Base-by-base conservation (phyloP, 2,888 invertebrate genomes). In the Campaea margaritaria region DNA sequence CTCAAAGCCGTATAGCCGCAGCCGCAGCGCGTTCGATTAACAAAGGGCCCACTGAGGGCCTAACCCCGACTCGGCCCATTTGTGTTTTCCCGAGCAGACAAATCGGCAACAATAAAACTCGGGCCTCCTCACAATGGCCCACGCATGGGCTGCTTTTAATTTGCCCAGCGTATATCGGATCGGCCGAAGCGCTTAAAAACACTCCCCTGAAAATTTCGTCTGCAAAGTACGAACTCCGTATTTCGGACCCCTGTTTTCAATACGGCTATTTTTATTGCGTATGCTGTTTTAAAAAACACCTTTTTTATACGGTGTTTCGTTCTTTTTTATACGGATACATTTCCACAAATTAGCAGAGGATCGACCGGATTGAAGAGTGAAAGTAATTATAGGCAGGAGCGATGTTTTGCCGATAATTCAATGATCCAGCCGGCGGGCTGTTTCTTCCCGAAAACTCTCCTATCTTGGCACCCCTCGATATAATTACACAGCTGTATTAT, bases 101-200 rank as follows among this genome's bases (percentile, higher is more conserved):
- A 87, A 91, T 89, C 89, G 89, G 84, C 79, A 87, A 91, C 91
- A 91, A 91, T 91, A 87, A 89, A 88, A 79, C 60, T 61, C 82
- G 84, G 78, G 76, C 75, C 82, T 81, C 76, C 82, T 78, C 83
- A 89, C 91, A 89, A 89, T 87, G 81, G 81, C 72, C 79, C 77
- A 85, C 89, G 91, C 91, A 88, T 89, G 85, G 88, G 77, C 87
- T 87, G 86, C 80, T 92, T 91, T 91, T 92, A 91, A 92, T 92
- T 91, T 91, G 82, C 86, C 87, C 80, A 83, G 84, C 85, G 86
- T 78, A 81, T 85, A 86, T 83, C 85, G 81, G 81, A 82, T 84
- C 82, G 72, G 68, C 75, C 76, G 72, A 71, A 79, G 78, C 84
- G 85, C 82, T 88, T 89, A 86, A 86, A 89, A 90, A 88, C 87